A percentile compares a stretch with the other conserved stretches of the same genome.
Conservation (phyloP, 64 coral and sea anemone genomes). For the Cladopsammia gracilis region DNA sequence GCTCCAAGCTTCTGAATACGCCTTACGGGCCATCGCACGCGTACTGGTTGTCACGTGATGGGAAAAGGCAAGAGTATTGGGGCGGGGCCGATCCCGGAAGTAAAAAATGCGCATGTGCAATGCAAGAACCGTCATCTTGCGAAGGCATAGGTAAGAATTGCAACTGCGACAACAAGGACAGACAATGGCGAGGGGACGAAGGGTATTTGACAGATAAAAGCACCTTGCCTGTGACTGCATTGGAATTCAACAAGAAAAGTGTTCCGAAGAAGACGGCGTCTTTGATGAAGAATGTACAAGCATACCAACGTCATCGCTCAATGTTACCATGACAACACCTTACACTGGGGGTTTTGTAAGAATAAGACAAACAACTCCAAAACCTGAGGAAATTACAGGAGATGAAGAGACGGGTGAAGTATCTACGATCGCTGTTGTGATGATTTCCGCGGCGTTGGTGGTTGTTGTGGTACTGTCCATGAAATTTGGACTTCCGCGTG, state of each 20-base stretch:
- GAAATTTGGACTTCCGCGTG: slow-evolving; percentile 72
- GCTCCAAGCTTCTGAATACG: slow-evolving; percentile 74
- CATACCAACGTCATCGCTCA: neutral
- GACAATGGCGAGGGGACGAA: slow-evolving; percentile 75
- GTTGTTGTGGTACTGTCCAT: slow-evolving; percentile 66
- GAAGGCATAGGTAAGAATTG: slow-evolving; percentile 35
- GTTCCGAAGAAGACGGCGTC: neutral
- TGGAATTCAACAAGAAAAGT: slow-evolving; percentile 60
- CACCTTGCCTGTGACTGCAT: slow-evolving; percentile 62
- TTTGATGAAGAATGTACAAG: neutral
- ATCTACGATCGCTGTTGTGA: slow-evolving; percentile 67
- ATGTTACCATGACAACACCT: neutral
- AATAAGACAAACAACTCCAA: neutral
- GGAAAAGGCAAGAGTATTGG: slow-evolving; percentile 68
- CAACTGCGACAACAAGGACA: slow-evolving; percentile 82
- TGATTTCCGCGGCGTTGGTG: slow-evolving; percentile 78
- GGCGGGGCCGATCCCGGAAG: slow-evolving; percentile 78
- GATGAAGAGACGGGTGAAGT: neutral
- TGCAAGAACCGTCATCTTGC: slow-evolving; percentile 10
- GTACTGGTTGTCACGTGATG: slow-evolving; percentile 74
- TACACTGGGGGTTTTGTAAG: neutral
- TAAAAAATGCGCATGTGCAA: slow-evolving; percentile 79
- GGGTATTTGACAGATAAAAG: slow-evolving; percentile 74
- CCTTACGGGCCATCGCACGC: slow-evolving; percentile 51
- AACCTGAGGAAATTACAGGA: neutral